A percentile compares a stretch with the other conserved stretches of the same genome.
Evolutionary conservation across 1,140 invertebrate species (phyloP).

Genomic region (Pantala flavescens): DNA sequence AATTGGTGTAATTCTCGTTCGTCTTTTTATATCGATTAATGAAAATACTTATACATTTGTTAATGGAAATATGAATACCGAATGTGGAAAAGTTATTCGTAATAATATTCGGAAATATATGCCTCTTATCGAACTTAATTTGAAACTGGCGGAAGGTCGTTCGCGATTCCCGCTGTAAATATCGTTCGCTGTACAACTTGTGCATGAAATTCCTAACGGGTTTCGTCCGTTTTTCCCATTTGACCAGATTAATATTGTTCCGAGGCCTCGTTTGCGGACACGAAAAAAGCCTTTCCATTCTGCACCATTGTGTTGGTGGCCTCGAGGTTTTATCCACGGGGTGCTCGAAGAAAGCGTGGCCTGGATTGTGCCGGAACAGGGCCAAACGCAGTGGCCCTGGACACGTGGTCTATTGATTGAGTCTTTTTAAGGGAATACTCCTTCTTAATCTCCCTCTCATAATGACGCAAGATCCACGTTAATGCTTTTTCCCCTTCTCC

Average conservation of each 20-base stretch:
- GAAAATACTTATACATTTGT: no score
- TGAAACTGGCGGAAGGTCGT: no score
- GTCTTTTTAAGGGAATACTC: background rate
- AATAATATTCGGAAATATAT: no score
- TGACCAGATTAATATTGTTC: constrained; percentile 6
- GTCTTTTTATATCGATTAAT: no score
- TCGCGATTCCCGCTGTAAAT: no score
- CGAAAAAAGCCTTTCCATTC: no score
- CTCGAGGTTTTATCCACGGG: background rate
- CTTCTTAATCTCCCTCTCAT: background rate
- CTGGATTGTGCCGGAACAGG: no score
- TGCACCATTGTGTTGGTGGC: background rate
- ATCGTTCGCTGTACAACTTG: background rate
- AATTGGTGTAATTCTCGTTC: no score
- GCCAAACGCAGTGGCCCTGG: background rate
- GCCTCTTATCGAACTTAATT: no score
- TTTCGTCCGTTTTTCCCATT: background rate
- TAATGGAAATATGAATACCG: no score
- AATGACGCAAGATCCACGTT: background rate
- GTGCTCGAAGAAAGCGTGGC: no score
- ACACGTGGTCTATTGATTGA: background rate
- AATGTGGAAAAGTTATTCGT: no score
- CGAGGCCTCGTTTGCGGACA: background rate
- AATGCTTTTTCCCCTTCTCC: background rate
- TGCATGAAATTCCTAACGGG: background rate